Conservation (phyloP, 2,797 vertebrate genomes). For the Eulemur albifrons region DNA sequence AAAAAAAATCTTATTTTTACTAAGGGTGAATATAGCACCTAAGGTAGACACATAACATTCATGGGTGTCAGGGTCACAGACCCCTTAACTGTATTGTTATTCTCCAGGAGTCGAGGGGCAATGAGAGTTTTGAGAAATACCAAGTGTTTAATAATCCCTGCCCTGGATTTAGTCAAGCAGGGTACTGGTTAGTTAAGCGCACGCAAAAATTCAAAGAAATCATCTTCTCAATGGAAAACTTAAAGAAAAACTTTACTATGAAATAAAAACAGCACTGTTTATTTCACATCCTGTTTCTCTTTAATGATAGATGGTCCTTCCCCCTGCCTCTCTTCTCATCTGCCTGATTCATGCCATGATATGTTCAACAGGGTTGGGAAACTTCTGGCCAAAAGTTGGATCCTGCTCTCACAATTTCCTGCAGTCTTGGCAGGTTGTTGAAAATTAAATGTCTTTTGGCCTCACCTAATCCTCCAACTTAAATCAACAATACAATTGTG, state of each 20-base stretch:
- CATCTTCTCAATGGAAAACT: not conserved
- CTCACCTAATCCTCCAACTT: not conserved
- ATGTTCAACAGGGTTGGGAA: not conserved
- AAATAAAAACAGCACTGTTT: not conserved
- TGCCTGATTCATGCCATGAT: not conserved
- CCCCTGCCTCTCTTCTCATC: not conserved
- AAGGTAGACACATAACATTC: not conserved
- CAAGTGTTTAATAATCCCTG: not conserved
- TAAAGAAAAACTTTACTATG: not conserved
- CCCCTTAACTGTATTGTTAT: no score
- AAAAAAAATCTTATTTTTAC: not conserved
- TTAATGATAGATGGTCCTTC: not conserved
- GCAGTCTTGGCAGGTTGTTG: not conserved
- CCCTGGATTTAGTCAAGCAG: not conserved
- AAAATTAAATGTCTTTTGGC: conserved; percentile 31
- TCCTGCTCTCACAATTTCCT: not conserved
- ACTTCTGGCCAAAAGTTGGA: not conserved
- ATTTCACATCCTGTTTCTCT: not conserved
- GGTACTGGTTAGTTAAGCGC: not conserved
- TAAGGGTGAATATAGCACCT: not conserved
- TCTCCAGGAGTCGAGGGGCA: not conserved
- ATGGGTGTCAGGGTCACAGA: not conserved
- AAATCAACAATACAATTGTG: not conserved
- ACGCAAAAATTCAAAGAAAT: not conserved
- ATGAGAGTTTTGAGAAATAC: not conserved